These are phyloP conservation scores for Turnix velox DNA, from an alignment of 2,113 vertebrate genomes.

Conservation along the genomic window DNA sequence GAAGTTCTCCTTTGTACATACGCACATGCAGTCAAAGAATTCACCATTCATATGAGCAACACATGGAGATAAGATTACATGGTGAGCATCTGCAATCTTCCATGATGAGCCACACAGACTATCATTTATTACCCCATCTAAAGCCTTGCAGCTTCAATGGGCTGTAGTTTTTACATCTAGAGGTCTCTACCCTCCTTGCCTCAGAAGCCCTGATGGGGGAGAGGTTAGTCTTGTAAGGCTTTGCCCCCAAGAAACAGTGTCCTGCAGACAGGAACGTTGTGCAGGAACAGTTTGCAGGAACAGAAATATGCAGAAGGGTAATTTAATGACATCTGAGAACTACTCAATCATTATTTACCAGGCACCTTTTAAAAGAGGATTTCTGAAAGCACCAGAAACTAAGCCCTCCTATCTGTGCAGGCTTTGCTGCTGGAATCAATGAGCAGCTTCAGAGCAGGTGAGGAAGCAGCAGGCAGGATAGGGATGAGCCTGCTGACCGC, in stretches of 20 bases:
- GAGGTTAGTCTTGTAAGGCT: neutral
- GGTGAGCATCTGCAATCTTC: neutral
- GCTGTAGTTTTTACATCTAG: neutral
- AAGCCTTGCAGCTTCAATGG: neutral
- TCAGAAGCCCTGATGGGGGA: neutral
- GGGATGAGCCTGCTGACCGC: slow-evolving; percentile 9
- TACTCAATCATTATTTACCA: neutral
- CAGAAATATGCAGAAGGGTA: neutral
- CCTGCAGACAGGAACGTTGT: rapidly evolving
- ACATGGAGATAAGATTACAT: neutral
- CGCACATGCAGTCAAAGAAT: neutral
- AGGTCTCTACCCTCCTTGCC: neutral
- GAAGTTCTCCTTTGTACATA: neutral
- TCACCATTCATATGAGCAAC: neutral
- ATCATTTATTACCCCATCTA: neutral
- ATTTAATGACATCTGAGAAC: neutral
- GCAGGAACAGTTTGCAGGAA: neutral
- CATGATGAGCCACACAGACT: neutral
- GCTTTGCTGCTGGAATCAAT: neutral
- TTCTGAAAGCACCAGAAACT: neutral
- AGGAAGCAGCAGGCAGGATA: neutral
- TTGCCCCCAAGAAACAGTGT: neutral
- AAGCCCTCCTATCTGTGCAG: neutral
- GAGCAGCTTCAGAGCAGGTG: neutral
- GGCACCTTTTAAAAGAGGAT: neutral